phyloP scores from a whole-genome alignment of 2,797 vertebrate genomes.

The Crenuchus spilurus region DNA sequence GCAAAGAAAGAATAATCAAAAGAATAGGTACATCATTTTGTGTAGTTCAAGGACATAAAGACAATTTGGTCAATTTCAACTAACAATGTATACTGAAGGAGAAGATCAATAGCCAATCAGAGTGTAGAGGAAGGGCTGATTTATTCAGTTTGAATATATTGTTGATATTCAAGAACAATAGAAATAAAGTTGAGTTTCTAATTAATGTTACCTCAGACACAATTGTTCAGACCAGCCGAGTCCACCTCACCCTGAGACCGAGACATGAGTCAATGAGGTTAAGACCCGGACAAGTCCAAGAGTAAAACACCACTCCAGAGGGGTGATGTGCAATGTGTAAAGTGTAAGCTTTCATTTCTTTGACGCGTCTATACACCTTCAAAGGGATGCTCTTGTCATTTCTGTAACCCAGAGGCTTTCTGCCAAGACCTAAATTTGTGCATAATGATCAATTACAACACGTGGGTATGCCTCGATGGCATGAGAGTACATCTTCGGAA shows the following conservation, averaged over 20 bases:
- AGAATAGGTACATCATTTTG: neutral
- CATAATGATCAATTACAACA: conserved; percentile 24
- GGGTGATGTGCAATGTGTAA: conserved; percentile 3
- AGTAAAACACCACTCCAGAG: neutral
- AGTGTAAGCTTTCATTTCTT: conserved; percentile 6
- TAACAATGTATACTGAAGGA: too few species aligned
- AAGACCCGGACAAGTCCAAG: too few species aligned
- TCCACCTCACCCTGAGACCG: too few species aligned
- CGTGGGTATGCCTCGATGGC: neutral
- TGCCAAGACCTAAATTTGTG: conserved; percentile 34
- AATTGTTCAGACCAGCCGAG: too few species aligned
- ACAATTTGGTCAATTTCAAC: too few species aligned
- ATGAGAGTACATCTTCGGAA: conserved; percentile 8
- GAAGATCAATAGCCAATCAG: too few species aligned
- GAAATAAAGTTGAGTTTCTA: too few species aligned
- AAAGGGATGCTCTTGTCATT: conserved; percentile 32
- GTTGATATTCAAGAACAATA: too few species aligned
- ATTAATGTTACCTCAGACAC: too few species aligned
- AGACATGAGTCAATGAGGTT: too few species aligned
- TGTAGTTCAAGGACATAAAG: neutral
- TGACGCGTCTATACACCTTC: conserved; percentile 28
- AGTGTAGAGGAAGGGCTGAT: too few species aligned
- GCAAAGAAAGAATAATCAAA: neutral
- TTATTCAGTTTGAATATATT: too few species aligned
- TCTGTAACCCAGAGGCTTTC: conserved; percentile 23